Conservation (phyloP, 2,113 vertebrate species). For the Telmatochromis sp. region DNA sequence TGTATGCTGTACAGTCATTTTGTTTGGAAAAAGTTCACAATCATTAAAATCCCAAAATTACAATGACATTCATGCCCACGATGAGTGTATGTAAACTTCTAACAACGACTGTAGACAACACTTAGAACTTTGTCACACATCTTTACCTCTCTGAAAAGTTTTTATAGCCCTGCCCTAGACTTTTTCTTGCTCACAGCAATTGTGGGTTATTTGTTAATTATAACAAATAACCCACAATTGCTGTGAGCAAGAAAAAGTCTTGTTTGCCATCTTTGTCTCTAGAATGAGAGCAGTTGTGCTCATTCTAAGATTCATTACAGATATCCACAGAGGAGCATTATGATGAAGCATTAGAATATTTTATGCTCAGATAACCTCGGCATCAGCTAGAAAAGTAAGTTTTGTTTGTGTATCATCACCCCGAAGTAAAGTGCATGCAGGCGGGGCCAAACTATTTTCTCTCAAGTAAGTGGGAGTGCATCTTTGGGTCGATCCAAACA, state of each 20-base stretch:
- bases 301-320: background rate
- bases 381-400: background rate
- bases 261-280: background rate
- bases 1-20: background rate
- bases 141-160: background rate
- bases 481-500: background rate
- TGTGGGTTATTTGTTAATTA: no score
- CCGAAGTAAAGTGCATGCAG: background rate
- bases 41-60: background rate
- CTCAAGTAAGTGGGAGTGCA: background rate
- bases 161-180: background rate
- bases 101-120: background rate
- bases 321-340: background rate
- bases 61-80: background rate
- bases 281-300: background rate
- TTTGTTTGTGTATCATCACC: background rate
- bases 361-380: background rate
- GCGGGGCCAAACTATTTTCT: background rate
- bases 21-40: background rate
- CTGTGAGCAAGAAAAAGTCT: background rate
- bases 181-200: no score
- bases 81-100: background rate
- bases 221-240: background rate
- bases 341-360: background rate
- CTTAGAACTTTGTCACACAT: background rate